These are phyloP conservation scores for Aphis craccivora DNA, from an alignment of 1,140 invertebrate genomes.

Conservation along the genomic window DNA sequence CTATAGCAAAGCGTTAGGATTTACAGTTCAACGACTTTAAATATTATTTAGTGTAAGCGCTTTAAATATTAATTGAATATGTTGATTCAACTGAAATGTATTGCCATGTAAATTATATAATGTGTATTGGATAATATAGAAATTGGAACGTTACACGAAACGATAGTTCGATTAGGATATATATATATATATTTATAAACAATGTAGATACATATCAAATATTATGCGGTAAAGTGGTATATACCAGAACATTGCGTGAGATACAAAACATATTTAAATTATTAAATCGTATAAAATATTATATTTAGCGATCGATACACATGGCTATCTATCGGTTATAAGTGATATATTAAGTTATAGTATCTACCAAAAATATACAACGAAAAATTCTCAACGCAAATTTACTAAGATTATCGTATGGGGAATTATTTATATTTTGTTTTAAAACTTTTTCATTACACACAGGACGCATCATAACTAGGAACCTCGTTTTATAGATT, in stretches of 20 bases:
- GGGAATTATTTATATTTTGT: background rate
- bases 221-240: background rate
- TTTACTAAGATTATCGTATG: background rate
- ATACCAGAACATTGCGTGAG: background rate
- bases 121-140: background rate
- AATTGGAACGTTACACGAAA: background rate
- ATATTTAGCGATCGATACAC: background rate
- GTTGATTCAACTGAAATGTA: conserved; percentile 17
- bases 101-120: background rate
- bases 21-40: background rate
- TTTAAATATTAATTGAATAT: conserved; percentile 15
- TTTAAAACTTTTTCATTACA: background rate
- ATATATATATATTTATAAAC: background rate
- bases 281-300: background rate
- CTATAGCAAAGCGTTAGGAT: background rate
- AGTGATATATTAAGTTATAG: too few relatives aligned
- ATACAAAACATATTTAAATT: background rate
- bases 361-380: background rate
- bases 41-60: background rate
- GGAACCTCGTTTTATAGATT: background rate
- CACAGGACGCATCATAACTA: background rate
- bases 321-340: background rate
- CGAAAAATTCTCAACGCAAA: background rate
- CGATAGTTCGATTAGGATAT: background rate
- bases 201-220: background rate